phyloP scores from a whole-genome alignment of 1,140 invertebrate species.

The Littorina saxatilis region DNA sequence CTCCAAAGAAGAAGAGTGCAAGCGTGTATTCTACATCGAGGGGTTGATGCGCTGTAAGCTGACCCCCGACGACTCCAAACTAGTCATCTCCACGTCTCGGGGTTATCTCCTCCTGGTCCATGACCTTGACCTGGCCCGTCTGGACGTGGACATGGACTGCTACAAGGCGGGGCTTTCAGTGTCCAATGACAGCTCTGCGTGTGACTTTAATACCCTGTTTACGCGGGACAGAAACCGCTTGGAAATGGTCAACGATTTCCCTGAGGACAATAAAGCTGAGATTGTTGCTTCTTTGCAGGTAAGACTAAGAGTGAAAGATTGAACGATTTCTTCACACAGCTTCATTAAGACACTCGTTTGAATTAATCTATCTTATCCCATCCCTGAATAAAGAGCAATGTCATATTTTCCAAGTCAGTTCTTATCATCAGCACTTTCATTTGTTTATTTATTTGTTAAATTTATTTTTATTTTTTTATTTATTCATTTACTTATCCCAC shows the following conservation, averaged over 20 bases:
- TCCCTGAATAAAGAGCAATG: no score
- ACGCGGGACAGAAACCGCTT: slow-evolving; percentile 87
- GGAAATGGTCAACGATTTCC: slow-evolving; percentile 94
- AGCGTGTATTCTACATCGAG: slow-evolving; percentile 88
- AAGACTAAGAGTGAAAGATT: not conserved
- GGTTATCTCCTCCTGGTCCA: slow-evolving; percentile 94
- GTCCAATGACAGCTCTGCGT: no score
- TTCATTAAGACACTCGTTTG: no score
- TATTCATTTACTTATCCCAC: no score
- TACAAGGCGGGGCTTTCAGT: slow-evolving; percentile 91
- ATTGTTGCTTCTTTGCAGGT: slow-evolving; percentile 85
- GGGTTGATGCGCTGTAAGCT: slow-evolving; percentile 93
- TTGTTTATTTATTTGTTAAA: no score
- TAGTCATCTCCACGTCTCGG: slow-evolving; percentile 92
- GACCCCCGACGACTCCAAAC: slow-evolving; percentile 88
- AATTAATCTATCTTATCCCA: no score
- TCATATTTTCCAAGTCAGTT: no score
- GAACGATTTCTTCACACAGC: no score
- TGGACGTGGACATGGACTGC: slow-evolving; percentile 87
- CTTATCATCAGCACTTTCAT: no score
- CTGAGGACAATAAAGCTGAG: slow-evolving; percentile 89
- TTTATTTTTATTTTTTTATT: no score
- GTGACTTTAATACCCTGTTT: slow-evolving; percentile 65
- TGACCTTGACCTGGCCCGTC: slow-evolving; percentile 87
- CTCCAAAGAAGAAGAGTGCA: slow-evolving; percentile 86